Evolutionary conservation across 2,113 vertebrate genomes (phyloP).

Genomic region (Hippotragus niger): DNA sequence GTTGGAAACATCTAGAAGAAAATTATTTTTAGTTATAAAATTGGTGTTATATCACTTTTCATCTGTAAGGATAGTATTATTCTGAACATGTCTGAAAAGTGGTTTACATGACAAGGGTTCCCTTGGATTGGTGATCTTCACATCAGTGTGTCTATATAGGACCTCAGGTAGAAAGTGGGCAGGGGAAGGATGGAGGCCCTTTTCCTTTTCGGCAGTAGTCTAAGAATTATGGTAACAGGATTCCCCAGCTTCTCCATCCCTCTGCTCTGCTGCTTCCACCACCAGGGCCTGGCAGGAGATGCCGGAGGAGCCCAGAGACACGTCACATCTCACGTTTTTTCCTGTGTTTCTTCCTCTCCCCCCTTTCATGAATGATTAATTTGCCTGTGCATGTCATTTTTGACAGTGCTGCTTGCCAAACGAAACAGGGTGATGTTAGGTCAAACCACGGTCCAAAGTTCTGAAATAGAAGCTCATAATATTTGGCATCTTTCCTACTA

Average conservation of each 20-base stretch:
- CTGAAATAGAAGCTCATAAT: background rate
- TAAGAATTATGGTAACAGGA: background rate
- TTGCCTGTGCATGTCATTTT: conserved; percentile 14
- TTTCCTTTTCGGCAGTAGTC: background rate
- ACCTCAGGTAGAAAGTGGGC: background rate
- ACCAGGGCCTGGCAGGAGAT: background rate
- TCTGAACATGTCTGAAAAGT: background rate
- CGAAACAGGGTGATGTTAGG: background rate
- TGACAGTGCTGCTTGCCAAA: background rate
- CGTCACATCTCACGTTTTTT: background rate
- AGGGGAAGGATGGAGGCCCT: rapidly evolving
- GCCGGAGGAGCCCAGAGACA: background rate
- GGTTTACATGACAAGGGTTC: background rate
- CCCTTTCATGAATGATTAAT: conserved; percentile 1
- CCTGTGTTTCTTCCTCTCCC: background rate
- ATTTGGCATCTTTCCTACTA: conserved; percentile 44
- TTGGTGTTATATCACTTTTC: background rate
- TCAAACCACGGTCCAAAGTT: background rate
- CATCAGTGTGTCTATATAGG: background rate
- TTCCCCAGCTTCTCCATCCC: background rate
- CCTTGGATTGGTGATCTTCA: background rate
- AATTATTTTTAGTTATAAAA: background rate
- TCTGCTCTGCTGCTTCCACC: background rate
- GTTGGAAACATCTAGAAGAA: background rate
- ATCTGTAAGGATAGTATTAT: background rate